Conservation (phyloP, 2,888 invertebrate species). For the Sussaba pulchella region DNA sequence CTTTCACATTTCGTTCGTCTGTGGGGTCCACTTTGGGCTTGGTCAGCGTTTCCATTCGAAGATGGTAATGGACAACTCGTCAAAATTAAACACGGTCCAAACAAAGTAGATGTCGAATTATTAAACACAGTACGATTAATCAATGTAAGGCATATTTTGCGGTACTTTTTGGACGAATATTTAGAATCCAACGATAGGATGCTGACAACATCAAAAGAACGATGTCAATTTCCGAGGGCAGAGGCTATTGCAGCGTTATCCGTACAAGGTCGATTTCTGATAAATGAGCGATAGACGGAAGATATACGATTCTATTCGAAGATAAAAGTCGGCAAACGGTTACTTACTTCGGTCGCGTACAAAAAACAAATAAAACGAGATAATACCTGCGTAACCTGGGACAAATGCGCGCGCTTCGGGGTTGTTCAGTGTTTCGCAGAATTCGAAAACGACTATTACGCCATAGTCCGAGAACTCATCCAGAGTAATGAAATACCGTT, state of each 20-base stretch:
- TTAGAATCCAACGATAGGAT: not conserved
- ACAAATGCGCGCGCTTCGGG: no score
- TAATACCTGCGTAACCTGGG: no score
- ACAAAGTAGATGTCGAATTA: constrained; percentile 56
- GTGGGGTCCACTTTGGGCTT: constrained; percentile 49
- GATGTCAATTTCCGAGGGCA: not conserved
- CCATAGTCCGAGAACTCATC: not conserved
- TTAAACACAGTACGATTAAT: constrained; percentile 45
- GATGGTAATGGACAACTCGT: constrained; percentile 48
- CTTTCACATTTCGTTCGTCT: constrained; percentile 20
- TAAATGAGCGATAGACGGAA: not conserved
- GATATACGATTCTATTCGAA: not conserved
- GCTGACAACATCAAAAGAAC: not conserved
- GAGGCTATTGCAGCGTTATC: not conserved
- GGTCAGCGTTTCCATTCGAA: constrained; percentile 61
- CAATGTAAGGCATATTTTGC: constrained; percentile 14
- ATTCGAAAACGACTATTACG: no score
- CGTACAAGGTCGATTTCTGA: not conserved
- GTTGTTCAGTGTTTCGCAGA: no score
- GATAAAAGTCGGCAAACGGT: no score
- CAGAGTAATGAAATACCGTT: no score
- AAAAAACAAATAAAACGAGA: no score
- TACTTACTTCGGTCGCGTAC: no score
- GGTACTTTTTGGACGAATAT: constrained; percentile 7
- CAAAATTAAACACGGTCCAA: constrained; percentile 40